Evolutionary conservation across 2,797 vertebrate genomes (phyloP).

Genomic region (Liparis tanakae): DNA sequence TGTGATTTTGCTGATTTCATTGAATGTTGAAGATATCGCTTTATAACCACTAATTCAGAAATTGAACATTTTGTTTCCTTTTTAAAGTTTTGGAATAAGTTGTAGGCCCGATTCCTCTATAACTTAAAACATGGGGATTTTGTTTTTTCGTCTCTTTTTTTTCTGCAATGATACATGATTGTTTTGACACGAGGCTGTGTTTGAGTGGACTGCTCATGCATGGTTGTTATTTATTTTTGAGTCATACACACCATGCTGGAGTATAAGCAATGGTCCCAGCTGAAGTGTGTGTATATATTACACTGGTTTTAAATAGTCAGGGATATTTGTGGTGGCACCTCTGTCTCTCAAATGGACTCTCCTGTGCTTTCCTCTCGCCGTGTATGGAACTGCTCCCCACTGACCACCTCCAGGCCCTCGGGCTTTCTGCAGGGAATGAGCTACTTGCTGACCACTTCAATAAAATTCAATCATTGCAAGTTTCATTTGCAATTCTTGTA

Average conservation of each 20-base stretch:
- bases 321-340: constrained; percentile 67
- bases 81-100: not conserved
- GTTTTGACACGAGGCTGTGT: constrained; percentile 6
- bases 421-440: constrained; percentile 77
- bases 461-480: constrained; percentile 75
- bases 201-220: constrained; percentile 17
- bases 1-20: constrained; percentile 12
- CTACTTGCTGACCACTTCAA: constrained; percentile 80
- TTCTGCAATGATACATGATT: not conserved
- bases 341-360: constrained; percentile 56
- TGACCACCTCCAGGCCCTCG: constrained; percentile 72
- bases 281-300: constrained; percentile 59
- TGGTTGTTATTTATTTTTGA: constrained; percentile 7
- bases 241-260: constrained; percentile 35
- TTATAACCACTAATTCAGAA: not conserved
- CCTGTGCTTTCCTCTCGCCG: constrained; percentile 45
- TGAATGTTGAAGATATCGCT: not conserved
- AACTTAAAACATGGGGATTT: not conserved
- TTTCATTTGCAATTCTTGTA: constrained; percentile 79
- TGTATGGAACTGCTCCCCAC: constrained; percentile 55
- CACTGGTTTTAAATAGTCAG: constrained; percentile 60
- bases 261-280: constrained; percentile 28
- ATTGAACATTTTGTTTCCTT: rapidly evolving
- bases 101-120: not conserved
- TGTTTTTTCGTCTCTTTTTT: not conserved